Evolutionary conservation across 2,113 vertebrate genomes (phyloP).

Genomic region (Lasiurus cinereus): DNA sequence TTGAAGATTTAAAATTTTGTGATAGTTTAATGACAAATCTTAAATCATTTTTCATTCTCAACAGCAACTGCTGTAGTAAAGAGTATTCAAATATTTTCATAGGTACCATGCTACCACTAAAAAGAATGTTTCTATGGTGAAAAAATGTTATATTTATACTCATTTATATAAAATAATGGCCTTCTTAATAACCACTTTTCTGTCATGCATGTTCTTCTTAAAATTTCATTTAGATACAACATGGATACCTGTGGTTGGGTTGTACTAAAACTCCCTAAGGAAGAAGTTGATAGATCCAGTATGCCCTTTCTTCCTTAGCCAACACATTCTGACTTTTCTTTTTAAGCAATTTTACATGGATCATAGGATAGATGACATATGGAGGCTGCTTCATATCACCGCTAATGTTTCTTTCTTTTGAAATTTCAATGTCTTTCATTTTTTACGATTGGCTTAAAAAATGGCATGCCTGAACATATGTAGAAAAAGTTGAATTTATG

Average conservation of each 20-base stretch:
- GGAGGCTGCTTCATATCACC: conserved; percentile 81
- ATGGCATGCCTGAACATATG: neutral
- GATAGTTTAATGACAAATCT: conserved; percentile 71
- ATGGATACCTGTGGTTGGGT: conserved; percentile 68
- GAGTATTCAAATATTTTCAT: conserved; percentile 64
- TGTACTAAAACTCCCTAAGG: conserved; percentile 75
- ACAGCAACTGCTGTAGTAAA: conserved; percentile 54
- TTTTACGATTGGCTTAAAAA: conserved; percentile 72
- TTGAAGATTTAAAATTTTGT: conserved; percentile 24
- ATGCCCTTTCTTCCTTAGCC: conserved; percentile 75
- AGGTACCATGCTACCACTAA: neutral
- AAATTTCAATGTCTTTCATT: conserved; percentile 73
- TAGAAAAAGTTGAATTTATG: conserved; percentile 38
- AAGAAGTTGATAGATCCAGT: conserved; percentile 79
- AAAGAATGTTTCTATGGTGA: conserved; percentile 58
- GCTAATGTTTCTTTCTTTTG: conserved; percentile 79
- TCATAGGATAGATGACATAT: conserved; percentile 71
- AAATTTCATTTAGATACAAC: conserved; percentile 61
- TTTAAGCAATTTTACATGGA: conserved; percentile 70
- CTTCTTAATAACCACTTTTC: conserved; percentile 50
- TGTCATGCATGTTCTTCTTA: conserved; percentile 47
- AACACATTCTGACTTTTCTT: conserved; percentile 69
- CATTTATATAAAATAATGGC: neutral
- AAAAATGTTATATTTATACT: conserved; percentile 64
- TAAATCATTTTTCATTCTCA: conserved; percentile 66